Evolutionary conservation across 92 coral and sea anemone genomes (phyloP), one percentile per base, ranked within the genome.

Genomic region (Meandrina meandrites): DNA sequence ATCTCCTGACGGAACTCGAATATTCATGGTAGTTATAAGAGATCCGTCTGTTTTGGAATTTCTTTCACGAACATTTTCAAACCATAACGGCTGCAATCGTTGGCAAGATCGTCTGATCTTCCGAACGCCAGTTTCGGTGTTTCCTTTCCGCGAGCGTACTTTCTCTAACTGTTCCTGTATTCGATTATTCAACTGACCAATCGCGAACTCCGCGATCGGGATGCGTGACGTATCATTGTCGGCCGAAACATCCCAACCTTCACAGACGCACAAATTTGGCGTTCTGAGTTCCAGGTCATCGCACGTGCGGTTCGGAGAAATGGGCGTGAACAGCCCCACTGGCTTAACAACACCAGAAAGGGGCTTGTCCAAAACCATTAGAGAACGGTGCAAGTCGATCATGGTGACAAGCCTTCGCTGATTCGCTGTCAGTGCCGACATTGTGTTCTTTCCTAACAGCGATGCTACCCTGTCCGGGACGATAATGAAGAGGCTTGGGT

Each of bases 181-280:
- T 24, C 80, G 69, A 75, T 93, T 95, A 45, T 95, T 95, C 16
- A 95, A 90, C 78, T 93, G 75, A 4, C 99, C 99, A 56, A 93
- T 86, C 21, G 97, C 99, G 77, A 97, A 97, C 88, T 97, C 99
- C 8, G 89, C 98, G 35, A 90, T 64, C 19, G 98, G 92, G 19
- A 96, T 88, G 78, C 88, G 90, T 5, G 84, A 42, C 4, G 97
- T 79, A n/a, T 92, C 91, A 85, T 94, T 94, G 16, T 92, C 87
- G 4, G 93, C 90, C 19, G 97, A 94, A 24, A 90, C 89, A 60
- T 94, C 95, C 98, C 98, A 96, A 8, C 98, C 98, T 56, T 96
- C 91, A 71, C 98, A 96, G 35, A 96, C 95, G 78, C 98, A 96
- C 27, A 92, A 62, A 68, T 92, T 94, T 8, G 98, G 95, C 32